Percentiles rank a stretch among this genome's conserved stretches.
Conservation (phyloP, 2,797 vertebrate species). For the Columba guinea region DNA sequence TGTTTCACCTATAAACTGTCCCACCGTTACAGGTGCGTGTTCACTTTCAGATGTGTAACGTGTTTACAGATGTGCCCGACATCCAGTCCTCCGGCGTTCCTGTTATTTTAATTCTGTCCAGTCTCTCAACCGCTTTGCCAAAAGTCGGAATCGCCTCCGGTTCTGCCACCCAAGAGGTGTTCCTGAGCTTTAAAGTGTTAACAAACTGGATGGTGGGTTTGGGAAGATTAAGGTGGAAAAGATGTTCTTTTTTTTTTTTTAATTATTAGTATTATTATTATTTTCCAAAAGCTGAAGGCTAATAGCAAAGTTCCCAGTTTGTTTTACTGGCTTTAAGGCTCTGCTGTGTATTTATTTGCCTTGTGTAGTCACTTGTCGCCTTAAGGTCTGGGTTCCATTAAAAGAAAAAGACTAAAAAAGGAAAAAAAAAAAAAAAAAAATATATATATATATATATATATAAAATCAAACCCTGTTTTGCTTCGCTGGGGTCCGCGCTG, state of each 20-base stretch:
- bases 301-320: conserved; percentile 75
- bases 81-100: conserved; percentile 70
- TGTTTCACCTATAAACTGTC: conserved; percentile 78
- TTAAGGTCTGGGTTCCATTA: conserved; percentile 75
- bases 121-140: conserved; percentile 80
- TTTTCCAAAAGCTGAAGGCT: conserved; percentile 44
- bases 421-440: no score
- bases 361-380: conserved; percentile 82
- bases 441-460: no score
- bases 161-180: conserved; percentile 50
- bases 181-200: conserved; percentile 80
- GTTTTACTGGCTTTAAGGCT: conserved; percentile 81
- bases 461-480: conserved; percentile 41
- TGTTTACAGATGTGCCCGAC: conserved; percentile 78
- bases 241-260: neutral
- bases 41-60: conserved; percentile 76
- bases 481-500: conserved; percentile 61
- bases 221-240: conserved; percentile 62
- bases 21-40: conserved; percentile 73
- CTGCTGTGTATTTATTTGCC: conserved; percentile 80
- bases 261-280: neutral
- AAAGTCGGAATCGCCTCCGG: conserved; percentile 71
- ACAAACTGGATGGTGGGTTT: conserved; percentile 77
- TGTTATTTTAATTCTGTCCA: conserved; percentile 67
- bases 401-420: neutral